Base-by-base conservation (phyloP, 2,797 vertebrate species). In the Adelosebastes latens region DNA sequence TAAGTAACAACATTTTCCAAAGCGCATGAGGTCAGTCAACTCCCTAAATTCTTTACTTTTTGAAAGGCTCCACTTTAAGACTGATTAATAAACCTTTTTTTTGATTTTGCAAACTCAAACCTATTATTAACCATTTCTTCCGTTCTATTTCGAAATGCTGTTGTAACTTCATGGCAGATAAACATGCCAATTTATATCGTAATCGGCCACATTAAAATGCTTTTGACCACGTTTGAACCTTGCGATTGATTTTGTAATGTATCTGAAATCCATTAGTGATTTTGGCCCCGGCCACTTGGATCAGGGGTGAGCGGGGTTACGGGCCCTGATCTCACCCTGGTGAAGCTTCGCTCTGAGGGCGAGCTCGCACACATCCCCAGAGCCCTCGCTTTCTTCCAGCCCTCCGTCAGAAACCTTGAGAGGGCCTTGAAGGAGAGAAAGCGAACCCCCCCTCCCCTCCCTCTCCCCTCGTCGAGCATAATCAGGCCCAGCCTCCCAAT, bases 401-500 rank as follows among this genome's bases (percentile, higher is more conserved):
- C 70, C 84, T 83, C 87, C 61, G 58, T 86, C 88, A 89, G 42
- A 91, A 94, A 92, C 92, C 90, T 92, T 92, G 91, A 93, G 85
- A 90, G 87, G 91, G 87, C 91, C 90, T 94, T 93, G 93, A 93
- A 92, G 92, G 86, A 88, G 94, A 93, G 88, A 89, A 92, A 94
- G 92, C 83, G 52, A 90, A 69, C 77, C 87, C 78, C 49, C 69
- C 60, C 29, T 63, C 53, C n/a, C 29, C 55, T 39, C 53, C 58
- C 58, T 18, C n/a, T 22, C 55, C 70, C 58, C 32, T 11, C 86
- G 83, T 84, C 83, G 55, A 83, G 87, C 84, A 91, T 96, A 96
- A 96, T 96, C 94, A 96, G 88, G 94, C 91, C 89, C 93, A 95
- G 95, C 92, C 89, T 94, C 89, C 88, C 93, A 96, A 95, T 95